Evolutionary conservation across 2,113 vertebrate genomes (phyloP).

Genomic region (Laticauda colubrina): DNA sequence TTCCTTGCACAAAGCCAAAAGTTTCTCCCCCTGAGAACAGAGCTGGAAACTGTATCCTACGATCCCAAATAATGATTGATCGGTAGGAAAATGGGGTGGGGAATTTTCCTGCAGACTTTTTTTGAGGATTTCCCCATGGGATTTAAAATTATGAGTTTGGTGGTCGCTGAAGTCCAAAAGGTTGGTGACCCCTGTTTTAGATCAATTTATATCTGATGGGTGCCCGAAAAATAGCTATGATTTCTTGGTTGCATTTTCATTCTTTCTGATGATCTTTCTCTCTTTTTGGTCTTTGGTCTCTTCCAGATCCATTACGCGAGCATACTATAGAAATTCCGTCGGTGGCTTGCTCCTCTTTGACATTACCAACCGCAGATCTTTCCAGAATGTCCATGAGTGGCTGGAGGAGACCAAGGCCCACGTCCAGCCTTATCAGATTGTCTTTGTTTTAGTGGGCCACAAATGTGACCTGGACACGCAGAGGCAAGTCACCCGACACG

Average conservation of each 20-base stretch:
- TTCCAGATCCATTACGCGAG: constrained; percentile 86
- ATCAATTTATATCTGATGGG: no score
- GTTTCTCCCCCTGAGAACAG: no score
- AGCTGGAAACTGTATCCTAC: no score
- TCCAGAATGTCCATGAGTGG: constrained; percentile 93
- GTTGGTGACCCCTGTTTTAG: neutral
- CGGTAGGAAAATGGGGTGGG: no score
- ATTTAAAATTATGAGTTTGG: neutral
- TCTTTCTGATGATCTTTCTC: constrained; percentile 35
- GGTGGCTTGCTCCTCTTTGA: constrained; percentile 95
- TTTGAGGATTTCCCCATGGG: no score
- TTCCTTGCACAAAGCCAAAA: no score
- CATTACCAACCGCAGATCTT: constrained; percentile 96
- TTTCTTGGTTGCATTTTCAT: neutral
- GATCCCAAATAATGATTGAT: no score
- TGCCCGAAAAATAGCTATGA: no score
- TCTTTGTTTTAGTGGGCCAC: constrained; percentile 94
- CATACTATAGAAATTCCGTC: constrained; percentile 97
- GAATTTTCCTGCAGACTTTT: no score
- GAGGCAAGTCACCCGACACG: constrained; percentile 89
- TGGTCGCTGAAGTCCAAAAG: no score
- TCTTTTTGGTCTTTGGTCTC: constrained; percentile 36
- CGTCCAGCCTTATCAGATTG: constrained; percentile 92
- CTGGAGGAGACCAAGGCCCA: constrained; percentile 92
- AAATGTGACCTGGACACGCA: constrained; percentile 95